A percentile compares a stretch with the other conserved stretches of the same genome.
phyloP scores from a whole-genome alignment of 2,797 vertebrate genomes.

The Oreonectes daqikongensis region DNA sequence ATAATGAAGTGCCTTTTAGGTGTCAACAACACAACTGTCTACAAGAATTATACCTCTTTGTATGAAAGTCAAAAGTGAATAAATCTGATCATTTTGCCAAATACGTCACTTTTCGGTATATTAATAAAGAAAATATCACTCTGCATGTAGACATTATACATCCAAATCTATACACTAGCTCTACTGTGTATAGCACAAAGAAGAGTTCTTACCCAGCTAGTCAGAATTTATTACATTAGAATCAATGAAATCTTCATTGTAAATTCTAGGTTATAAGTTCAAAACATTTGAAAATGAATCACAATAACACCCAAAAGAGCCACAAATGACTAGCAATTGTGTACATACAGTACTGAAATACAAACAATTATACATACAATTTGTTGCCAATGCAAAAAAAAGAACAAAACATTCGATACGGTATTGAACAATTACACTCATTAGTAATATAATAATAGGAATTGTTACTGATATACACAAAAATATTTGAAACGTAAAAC shows the following conservation, averaged over 20 bases:
- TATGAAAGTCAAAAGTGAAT: not conserved
- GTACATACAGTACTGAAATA: too few species aligned
- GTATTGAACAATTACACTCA: not conserved
- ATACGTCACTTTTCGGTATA: not conserved
- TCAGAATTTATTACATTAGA: not conserved
- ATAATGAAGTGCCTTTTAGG: not conserved
- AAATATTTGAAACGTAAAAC: not conserved
- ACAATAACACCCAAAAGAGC: too few species aligned
- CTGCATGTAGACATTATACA: too few species aligned
- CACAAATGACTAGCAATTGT: too few species aligned
- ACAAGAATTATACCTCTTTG: not conserved
- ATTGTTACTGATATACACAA: not conserved
- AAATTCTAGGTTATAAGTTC: not conserved
- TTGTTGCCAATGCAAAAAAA: too few species aligned
- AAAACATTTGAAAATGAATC: too few species aligned
- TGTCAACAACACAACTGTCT: not conserved
- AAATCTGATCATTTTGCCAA: not conserved
- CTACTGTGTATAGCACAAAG: not conserved
- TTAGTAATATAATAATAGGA: not conserved
- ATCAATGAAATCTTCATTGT: not conserved
- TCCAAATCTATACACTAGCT: too few species aligned
- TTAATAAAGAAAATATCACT: not conserved
- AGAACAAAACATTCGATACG: not conserved
- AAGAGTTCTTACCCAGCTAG: too few species aligned
- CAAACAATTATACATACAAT: too few species aligned